phyloP scores from a whole-genome alignment of 2,113 vertebrate genomes.

The Vireo altiloquus region DNA sequence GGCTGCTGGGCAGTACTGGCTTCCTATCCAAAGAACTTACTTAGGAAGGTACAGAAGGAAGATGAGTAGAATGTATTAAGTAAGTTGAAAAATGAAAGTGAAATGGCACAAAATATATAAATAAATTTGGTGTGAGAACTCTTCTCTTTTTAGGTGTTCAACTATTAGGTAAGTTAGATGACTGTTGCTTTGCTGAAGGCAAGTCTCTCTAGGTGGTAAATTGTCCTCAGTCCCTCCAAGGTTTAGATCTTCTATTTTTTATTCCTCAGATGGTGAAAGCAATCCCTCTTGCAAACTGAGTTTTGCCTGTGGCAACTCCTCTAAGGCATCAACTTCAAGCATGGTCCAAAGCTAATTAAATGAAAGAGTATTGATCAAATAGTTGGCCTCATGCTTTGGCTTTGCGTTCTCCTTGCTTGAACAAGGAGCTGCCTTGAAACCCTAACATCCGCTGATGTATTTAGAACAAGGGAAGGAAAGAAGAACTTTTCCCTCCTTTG shows the following conservation, averaged over 20 bases:
- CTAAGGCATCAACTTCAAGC: neutral
- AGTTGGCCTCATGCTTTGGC: neutral
- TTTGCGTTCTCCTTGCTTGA: neutral
- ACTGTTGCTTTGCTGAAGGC: neutral
- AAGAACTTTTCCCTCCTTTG: neutral
- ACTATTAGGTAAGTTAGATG: neutral
- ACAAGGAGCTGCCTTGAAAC: neutral
- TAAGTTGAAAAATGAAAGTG: neutral
- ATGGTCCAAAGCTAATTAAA: conserved; percentile 23
- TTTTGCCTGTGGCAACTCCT: neutral
- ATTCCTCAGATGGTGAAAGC: neutral
- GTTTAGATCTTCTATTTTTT: neutral
- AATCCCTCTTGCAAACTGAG: neutral
- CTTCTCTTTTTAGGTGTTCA: neutral
- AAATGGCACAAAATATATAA: neutral
- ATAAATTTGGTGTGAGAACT: neutral
- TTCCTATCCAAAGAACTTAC: neutral
- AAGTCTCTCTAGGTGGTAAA: neutral
- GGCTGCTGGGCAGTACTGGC: neutral
- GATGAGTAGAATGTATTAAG: neutral
- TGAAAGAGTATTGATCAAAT: conserved; percentile 8
- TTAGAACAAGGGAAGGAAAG: neutral
- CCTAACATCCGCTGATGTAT: rapidly evolving
- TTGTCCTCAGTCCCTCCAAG: neutral
- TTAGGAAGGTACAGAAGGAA: neutral